Evolutionary conservation across 2,113 vertebrate genomes (phyloP).

Genomic region (Oxygymnocypris stewartii): DNA sequence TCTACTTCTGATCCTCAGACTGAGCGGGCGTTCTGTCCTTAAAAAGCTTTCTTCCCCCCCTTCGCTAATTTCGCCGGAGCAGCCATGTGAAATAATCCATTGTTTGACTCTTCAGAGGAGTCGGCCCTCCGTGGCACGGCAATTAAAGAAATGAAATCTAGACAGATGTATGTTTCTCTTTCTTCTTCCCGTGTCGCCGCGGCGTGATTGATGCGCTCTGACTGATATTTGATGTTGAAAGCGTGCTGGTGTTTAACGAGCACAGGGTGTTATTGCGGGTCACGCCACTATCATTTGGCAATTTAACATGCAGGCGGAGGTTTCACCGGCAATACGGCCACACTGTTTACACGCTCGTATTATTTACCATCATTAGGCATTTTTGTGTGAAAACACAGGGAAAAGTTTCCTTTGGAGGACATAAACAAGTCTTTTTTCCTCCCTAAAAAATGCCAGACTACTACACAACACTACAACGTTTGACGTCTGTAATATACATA

Average conservation of each 20-base stretch:
- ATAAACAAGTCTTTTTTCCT: background rate
- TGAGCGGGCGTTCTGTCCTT: conserved; percentile 48
- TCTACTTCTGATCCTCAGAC: conserved; percentile 41
- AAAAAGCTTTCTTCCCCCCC: conserved; percentile 24
- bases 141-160: conserved; percentile 73
- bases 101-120: conserved; percentile 69
- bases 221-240: conserved; percentile 55
- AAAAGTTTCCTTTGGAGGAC: conserved; percentile 30
- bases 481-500: background rate
- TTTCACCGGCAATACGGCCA: conserved; percentile 22
- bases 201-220: conserved; percentile 61
- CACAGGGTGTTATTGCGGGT: conserved; percentile 48
- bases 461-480: background rate
- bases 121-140: conserved; percentile 61
- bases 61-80: conserved; percentile 55
- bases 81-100: conserved; percentile 75
- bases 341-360: conserved; percentile 26
- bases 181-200: conserved; percentile 63
- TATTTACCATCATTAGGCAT: conserved; percentile 39
- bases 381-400: conserved; percentile 31
- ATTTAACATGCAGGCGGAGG: conserved; percentile 47
- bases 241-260: conserved; percentile 45
- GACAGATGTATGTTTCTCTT: conserved; percentile 60
- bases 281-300: conserved; percentile 40
- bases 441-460: background rate